Percentiles rank a stretch among this genome's conserved stretches.
These are phyloP conservation scores for Pangasius mekongensis DNA, from an alignment of 2,797 vertebrate species.

Conservation along the genomic window DNA sequence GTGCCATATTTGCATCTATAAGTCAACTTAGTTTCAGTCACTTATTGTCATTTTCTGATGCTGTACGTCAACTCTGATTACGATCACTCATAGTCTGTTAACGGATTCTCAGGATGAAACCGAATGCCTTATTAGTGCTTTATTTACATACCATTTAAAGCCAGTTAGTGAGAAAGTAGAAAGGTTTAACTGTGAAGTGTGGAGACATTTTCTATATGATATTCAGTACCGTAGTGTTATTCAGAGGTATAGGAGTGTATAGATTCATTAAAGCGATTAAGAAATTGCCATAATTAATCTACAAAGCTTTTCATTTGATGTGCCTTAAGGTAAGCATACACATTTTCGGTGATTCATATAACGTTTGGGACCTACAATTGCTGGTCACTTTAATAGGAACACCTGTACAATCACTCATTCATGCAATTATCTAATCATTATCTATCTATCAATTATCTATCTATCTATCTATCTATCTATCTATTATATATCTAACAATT, in stretches of 20 bases:
- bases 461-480: no score
- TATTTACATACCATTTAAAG: slow-evolving; percentile 29
- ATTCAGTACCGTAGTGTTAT: not conserved
- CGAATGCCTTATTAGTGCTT: slow-evolving; percentile 29
- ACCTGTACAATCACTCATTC: not conserved
- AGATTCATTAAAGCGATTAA: not conserved
- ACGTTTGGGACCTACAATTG: not conserved
- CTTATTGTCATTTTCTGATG: slow-evolving; percentile 34
- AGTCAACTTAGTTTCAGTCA: slow-evolving; percentile 56
- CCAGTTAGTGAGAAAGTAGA: not conserved
- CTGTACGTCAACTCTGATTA: not conserved
- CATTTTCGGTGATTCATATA: not conserved
- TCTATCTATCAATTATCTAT: no score
- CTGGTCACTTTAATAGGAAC: not conserved
- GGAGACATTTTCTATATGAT: not conserved
- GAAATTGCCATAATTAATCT: not conserved
- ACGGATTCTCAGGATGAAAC: not conserved
- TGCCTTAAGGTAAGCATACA: not conserved
- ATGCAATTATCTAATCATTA: no score
- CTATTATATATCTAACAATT: no score
- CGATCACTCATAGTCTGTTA: not conserved
- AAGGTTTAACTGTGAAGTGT: not conserved
- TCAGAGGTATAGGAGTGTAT: not conserved
- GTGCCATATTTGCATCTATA: slow-evolving; percentile 52
- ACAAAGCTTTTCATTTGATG: not conserved